Conservation (phyloP, 92 coral and sea anemone species). For the Phymanthus crucifer region DNA sequence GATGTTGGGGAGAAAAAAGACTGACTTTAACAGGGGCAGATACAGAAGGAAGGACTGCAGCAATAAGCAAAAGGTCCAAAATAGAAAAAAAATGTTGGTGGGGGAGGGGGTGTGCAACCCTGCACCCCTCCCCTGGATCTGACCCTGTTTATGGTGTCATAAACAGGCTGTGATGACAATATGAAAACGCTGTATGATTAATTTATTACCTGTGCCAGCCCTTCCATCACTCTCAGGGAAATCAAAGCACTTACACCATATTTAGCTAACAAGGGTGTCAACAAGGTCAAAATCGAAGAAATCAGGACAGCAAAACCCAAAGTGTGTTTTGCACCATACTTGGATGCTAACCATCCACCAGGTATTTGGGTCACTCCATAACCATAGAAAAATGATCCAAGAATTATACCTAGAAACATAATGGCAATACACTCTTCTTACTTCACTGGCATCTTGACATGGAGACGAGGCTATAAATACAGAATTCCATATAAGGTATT, state of each 20-base stretch:
- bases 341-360: constrained; percentile 84
- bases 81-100: no score
- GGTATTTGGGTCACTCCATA: constrained; percentile 86
- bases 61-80: no score
- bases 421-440: not conserved
- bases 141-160: no score
- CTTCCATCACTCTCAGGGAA: constrained; percentile 78
- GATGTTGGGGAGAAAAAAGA: no score
- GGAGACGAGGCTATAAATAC: no score
- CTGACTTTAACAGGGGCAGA: no score
- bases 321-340: constrained; percentile 76
- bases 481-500: no score
- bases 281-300: constrained; percentile 69
- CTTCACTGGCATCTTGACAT: not conserved
- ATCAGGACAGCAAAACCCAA: constrained; percentile 80
- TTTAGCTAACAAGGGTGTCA: constrained; percentile 81
- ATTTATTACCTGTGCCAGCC: constrained; percentile 72
- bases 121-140: not conserved
- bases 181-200: no score
- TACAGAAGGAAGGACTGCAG: no score
- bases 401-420: constrained; percentile 63
- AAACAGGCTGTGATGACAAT: no score
- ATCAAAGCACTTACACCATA: constrained; percentile 63
- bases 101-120: no score
- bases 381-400: constrained; percentile 96